Conservation (phyloP, 2,888 invertebrate species). For the Ornithoptera alexandrae region DNA sequence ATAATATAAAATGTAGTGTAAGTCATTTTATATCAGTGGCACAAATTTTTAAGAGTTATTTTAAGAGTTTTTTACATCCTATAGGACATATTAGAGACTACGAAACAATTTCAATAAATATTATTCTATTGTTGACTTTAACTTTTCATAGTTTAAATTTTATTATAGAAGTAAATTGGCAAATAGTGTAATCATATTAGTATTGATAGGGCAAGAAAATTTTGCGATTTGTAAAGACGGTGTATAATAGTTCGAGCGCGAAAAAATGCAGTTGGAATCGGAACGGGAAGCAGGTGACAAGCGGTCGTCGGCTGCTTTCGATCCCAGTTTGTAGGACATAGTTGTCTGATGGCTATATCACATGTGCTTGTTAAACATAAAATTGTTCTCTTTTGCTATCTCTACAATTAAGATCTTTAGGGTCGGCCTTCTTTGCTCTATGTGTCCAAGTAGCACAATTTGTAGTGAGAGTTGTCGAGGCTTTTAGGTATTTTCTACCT, state of each 20-base stretch:
- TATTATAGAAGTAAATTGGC: neutral
- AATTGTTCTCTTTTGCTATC: too few relatives aligned
- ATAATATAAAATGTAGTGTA: neutral
- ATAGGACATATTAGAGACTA: neutral
- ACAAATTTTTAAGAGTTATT: neutral
- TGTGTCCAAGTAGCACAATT: too few relatives aligned
- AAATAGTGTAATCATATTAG: neutral
- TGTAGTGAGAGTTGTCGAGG: too few relatives aligned
- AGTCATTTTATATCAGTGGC: neutral
- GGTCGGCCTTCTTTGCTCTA: too few relatives aligned
- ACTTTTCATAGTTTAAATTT: neutral
- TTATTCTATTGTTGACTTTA: neutral
- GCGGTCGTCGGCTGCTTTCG: conserved; percentile 40
- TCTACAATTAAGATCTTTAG: too few relatives aligned
- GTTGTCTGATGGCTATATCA: conserved; percentile 4
- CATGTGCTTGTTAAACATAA: conserved; percentile 12
- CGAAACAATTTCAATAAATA: neutral
- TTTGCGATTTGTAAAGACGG: neutral
- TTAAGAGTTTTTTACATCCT: neutral
- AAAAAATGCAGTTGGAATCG: conserved; percentile 38
- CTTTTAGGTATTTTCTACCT: too few relatives aligned
- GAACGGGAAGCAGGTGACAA: conserved; percentile 58
- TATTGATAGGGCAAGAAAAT: neutral
- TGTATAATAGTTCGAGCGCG: conserved; percentile 21
- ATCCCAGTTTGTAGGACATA: conserved; percentile 41